Evolutionary conservation across 2,797 vertebrate species (phyloP).

Genomic region (Pogoniulus pusillus): DNA sequence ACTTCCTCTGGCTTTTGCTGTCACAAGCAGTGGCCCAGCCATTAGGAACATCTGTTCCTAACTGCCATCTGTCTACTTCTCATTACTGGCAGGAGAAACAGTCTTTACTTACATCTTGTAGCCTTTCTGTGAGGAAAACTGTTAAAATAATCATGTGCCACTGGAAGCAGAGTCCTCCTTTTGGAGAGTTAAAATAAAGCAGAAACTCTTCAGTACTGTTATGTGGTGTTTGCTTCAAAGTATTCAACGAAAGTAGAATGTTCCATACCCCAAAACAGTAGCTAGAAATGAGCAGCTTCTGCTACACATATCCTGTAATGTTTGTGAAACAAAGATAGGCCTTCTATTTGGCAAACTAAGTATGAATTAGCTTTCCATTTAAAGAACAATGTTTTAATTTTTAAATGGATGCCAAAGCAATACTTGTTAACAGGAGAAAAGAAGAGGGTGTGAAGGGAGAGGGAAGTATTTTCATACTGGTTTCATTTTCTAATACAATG

Average conservation of each 20-base stretch:
- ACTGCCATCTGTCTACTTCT: neutral
- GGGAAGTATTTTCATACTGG: slow-evolving; percentile 53
- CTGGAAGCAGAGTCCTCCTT: neutral
- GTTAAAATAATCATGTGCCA: neutral
- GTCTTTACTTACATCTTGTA: neutral
- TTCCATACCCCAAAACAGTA: neutral
- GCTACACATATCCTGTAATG: neutral
- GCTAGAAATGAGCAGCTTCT: neutral
- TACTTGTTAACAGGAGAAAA: slow-evolving; percentile 45
- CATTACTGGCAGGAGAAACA: neutral
- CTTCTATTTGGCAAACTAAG: neutral
- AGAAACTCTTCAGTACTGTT: neutral
- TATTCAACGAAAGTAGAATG: neutral
- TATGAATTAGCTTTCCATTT: neutral
- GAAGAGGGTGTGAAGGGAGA: slow-evolving; percentile 40
- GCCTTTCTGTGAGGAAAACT: neutral
- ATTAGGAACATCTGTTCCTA: neutral
- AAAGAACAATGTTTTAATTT: neutral
- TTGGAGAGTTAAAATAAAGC: neutral
- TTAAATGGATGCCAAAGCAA: neutral
- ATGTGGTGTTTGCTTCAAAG: neutral
- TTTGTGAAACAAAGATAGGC: neutral
- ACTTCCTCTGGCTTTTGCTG: slow-evolving; percentile 19
- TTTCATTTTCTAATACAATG: slow-evolving; percentile 70
- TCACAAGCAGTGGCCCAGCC: neutral